Conservation (phyloP, 2,888 invertebrate species). For the Spisula subtruncata region DNA sequence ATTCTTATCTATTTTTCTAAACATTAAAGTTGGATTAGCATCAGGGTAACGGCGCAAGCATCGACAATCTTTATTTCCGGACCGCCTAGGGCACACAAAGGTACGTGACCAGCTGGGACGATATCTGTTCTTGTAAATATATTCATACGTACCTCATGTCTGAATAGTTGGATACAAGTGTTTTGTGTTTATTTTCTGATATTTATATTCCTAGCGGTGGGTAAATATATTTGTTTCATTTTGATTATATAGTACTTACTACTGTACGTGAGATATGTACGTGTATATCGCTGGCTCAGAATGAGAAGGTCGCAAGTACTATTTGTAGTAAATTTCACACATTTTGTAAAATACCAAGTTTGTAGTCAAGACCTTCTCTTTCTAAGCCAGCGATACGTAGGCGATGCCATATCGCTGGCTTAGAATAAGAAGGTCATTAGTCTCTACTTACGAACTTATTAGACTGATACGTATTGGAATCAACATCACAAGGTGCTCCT, state of each 20-base stretch:
- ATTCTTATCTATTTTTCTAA: not conserved
- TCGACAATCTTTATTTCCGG: slow-evolving; percentile 37
- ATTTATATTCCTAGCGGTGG: not conserved
- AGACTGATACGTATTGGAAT: too few species aligned
- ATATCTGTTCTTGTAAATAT: slow-evolving; percentile 34
- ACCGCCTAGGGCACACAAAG: slow-evolving; percentile 45
- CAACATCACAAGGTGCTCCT: too few species aligned
- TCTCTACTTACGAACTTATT: too few species aligned
- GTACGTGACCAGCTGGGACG: slow-evolving; percentile 49
- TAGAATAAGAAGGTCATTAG: too few species aligned
- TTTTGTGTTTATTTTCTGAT: slow-evolving; percentile 9
- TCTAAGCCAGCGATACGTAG: too few species aligned
- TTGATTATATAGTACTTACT: not conserved
- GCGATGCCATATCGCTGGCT: too few species aligned
- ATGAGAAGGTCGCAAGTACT: too few species aligned
- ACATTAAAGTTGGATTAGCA: slow-evolving; percentile 33
- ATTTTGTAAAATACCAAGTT: too few species aligned
- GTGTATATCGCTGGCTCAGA: too few species aligned
- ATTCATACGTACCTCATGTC: not conserved
- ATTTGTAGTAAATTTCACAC: too few species aligned
- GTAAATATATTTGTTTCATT: not conserved
- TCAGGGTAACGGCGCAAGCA: slow-evolving; percentile 7
- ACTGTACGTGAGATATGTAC: too few species aligned
- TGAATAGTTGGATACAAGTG: not conserved
- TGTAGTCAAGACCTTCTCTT: too few species aligned